Evolutionary conservation across 2,797 vertebrate genomes (phyloP).

Genomic region (Tragelaphus oryx): DNA sequence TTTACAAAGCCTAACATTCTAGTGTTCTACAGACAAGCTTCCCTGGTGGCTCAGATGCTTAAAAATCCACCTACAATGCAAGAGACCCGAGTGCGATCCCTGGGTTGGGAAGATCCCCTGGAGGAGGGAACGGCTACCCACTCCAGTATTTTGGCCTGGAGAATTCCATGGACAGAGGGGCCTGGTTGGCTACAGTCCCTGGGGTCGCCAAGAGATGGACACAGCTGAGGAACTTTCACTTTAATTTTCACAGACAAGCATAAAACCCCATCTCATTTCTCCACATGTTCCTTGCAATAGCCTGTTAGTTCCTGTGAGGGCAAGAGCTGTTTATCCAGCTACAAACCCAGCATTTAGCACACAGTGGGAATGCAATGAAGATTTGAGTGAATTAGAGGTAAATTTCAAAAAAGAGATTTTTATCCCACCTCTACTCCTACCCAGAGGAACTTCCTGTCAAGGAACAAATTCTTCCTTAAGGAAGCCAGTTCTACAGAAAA

Average conservation of each 20-base stretch:
- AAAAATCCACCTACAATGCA: neutral
- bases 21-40: neutral
- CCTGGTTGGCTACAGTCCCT: neutral
- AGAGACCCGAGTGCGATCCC: neutral
- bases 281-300: neutral
- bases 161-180: neutral
- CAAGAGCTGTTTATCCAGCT: neutral
- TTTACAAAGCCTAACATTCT: neutral
- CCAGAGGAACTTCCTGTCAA: neutral
- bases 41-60: neutral
- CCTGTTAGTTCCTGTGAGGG: neutral
- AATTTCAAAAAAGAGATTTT: neutral
- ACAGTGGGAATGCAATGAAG: neutral
- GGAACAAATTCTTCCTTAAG: neutral
- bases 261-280: neutral
- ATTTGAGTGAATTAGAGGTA: neutral
- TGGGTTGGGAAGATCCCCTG: neutral
- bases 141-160: neutral
- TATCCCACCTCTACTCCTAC: neutral
- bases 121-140: neutral
- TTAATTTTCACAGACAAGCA: neutral
- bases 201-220: neutral
- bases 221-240: neutral
- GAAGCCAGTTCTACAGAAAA: neutral
- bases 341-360: neutral